phyloP scores from a whole-genome alignment of 2,113 vertebrate genomes.

The Dasypus novemcinctus region DNA sequence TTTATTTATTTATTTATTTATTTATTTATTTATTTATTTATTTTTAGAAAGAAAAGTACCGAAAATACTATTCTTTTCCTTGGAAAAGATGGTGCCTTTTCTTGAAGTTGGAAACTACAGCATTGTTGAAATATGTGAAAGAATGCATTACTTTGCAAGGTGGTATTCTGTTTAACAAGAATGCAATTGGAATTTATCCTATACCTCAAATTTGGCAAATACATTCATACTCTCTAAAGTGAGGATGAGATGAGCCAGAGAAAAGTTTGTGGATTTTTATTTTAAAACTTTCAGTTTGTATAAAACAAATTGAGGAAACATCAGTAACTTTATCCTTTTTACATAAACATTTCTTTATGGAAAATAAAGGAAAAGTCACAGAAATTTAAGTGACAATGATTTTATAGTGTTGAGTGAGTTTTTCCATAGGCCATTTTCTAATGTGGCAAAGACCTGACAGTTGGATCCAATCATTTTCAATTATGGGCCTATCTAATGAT shows the following conservation, averaged over 20 bases:
- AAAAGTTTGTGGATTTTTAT: neutral
- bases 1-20: too few relatives aligned
- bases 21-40: too few relatives aligned
- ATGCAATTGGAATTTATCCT: neutral
- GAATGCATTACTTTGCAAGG: neutral
- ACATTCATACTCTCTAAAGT: neutral
- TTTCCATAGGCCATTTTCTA: neutral
- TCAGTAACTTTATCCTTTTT: neutral
- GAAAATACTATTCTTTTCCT: neutral
- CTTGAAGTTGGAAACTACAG: neutral
- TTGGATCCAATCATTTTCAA: neutral
- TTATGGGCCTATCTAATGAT: neutral
- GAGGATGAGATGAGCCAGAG: neutral
- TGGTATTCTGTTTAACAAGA: neutral
- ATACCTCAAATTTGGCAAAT: neutral
- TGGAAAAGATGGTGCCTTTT: neutral
- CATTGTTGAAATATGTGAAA: neutral
- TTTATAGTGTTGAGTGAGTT: neutral
- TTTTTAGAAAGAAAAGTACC: neutral
- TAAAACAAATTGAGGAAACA: neutral
- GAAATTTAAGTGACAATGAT: neutral
- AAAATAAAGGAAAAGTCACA: conserved; percentile 26
- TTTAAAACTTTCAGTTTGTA: neutral
- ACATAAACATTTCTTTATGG: conserved; percentile 26
- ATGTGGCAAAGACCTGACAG: neutral